Evolutionary conservation across 2,888 invertebrate genomes (phyloP).

Genomic region (Lycophotia porphyrea): DNA sequence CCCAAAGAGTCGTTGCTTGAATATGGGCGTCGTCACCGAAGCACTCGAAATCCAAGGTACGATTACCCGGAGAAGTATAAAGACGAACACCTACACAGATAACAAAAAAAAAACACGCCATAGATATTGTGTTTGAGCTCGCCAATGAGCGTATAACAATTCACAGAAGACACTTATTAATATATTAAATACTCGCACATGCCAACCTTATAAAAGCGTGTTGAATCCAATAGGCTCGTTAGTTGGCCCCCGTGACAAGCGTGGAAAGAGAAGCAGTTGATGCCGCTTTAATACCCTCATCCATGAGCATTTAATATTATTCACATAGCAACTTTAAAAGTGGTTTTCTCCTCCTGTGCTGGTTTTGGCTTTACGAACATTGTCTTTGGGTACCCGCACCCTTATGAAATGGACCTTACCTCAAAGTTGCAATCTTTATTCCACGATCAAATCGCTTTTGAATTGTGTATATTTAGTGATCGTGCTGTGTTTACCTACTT

Average conservation of each 20-base stretch:
- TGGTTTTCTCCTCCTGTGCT: background rate
- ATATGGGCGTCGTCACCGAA: background rate
- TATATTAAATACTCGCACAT: background rate
- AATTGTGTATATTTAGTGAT: background rate
- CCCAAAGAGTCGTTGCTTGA: background rate
- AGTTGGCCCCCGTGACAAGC: constrained; percentile 27
- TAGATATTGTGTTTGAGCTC: background rate
- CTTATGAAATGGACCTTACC: background rate
- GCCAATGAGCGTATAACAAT: constrained; percentile 5
- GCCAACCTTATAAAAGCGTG: constrained; percentile 53
- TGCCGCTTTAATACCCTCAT: background rate
- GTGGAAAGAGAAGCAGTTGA: constrained; percentile 22
- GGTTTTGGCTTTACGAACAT: background rate
- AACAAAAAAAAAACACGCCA: background rate
- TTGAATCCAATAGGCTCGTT: constrained; percentile 24
- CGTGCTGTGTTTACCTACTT: background rate
- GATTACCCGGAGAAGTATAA: background rate
- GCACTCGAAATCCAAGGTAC: background rate
- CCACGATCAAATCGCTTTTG: background rate
- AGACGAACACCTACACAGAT: background rate
- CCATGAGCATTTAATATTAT: background rate
- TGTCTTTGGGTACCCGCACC: background rate
- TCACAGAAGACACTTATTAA: constrained; percentile 1
- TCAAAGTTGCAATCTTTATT: background rate
- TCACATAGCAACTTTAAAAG: background rate